Base-by-base conservation (phyloP, 2,797 vertebrate species). In the Staurois parvus region DNA sequence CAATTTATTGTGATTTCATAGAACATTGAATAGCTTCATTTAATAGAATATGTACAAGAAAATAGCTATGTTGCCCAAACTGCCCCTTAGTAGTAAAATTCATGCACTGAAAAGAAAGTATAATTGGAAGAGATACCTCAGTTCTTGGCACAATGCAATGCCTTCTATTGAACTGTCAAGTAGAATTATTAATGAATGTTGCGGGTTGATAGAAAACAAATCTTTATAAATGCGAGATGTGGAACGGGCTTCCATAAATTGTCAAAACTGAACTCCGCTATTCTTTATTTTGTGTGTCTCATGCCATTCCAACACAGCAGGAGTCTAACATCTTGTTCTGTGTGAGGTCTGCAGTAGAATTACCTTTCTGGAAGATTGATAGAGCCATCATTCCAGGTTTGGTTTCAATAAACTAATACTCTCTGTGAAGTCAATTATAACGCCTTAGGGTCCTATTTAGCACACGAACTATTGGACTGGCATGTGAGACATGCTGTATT, bases 321-420 rank as follows among this genome's bases (percentile, higher is more conserved):
- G 94, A 96, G 94, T 94, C 94, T 95, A 95, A 95, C 95, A 93
- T 94, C 96, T 96, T 93, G 92, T 97, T 96, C 96, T 94, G 97
- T 99, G 97, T 98, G 97, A 97, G 97, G 97, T 98, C 97, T 94
- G 91, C 95, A 91, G 94, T 96, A 93, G 96, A 97, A 97, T 96
- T 96, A 97, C 93, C 94, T 96, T 94, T 96, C 85, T 96, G 96
- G 94, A 94, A 97, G 95, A 96, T 94, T 98, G 96, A 97, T 95
- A 95, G 94, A 94, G 95, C 96, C 96, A 96, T 96, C 91, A 91
- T 95, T 97, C 94, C 94, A 91, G 92, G 93, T 95, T 95, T 95
- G 95, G 93, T 94, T 96, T 97, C 95, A 96, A 96, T 96, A 96
- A 97, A 96, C 96, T 88, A 93, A 95, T 95, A 96, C 96, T 95